Evolutionary conservation across 2,797 vertebrate species (phyloP).

Genomic region (Bovichtus variegatus): DNA sequence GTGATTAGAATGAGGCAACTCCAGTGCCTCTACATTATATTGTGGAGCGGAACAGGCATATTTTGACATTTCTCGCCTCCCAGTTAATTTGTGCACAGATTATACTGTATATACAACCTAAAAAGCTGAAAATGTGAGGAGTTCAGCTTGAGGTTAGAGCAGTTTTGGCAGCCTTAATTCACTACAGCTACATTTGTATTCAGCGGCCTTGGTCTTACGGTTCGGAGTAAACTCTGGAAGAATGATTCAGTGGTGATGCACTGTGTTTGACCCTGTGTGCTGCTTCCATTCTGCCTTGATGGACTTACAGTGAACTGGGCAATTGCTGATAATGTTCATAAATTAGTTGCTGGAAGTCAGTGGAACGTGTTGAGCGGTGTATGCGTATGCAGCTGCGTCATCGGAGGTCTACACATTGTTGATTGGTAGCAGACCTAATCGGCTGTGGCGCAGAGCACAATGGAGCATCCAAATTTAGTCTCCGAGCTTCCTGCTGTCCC

Average conservation of each 20-base stretch:
- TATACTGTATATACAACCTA: constrained; percentile 4
- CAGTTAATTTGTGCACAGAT: constrained; percentile 27
- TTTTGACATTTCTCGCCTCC: constrained; percentile 15
- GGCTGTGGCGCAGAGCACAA: constrained; percentile 31
- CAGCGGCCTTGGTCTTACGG: constrained; percentile 24
- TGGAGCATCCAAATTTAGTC: constrained; percentile 44
- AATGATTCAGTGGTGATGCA: constrained; percentile 55
- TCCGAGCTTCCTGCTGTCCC: constrained; percentile 30
- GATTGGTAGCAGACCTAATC: constrained; percentile 52
- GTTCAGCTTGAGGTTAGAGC: constrained; percentile 24
- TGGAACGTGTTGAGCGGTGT: not conserved
- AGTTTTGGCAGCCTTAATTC: constrained; percentile 8
- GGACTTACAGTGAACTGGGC: constrained; percentile 50
- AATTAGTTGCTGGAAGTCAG: constrained; percentile 46
- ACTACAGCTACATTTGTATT: constrained; percentile 44
- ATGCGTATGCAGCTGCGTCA: not conserved
- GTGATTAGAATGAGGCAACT: constrained; percentile 32
- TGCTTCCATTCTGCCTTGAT: constrained; percentile 42
- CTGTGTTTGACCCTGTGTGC: constrained; percentile 53
- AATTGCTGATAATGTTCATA: constrained; percentile 60
- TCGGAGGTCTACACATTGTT: constrained; percentile 29
- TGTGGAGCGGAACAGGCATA: constrained; percentile 11
- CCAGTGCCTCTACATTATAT: not conserved
- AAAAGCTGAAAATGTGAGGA: not conserved
- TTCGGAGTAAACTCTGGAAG: constrained; percentile 44